Evolutionary conservation across 1,140 invertebrate genomes (phyloP), one percentile per base, ranked within the genome.

Genomic region (Amyelois transitella): DNA sequence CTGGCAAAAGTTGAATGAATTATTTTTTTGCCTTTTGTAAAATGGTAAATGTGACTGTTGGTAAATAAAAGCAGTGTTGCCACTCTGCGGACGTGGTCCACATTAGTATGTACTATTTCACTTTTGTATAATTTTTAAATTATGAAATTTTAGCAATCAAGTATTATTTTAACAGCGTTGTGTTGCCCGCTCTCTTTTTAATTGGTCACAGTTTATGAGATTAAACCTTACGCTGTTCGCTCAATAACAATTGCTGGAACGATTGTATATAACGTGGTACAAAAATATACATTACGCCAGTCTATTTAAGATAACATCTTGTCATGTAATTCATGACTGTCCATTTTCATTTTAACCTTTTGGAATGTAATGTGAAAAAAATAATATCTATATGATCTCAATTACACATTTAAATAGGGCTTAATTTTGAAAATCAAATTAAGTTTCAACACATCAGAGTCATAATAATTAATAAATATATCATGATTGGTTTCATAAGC

Each of bases 171-270:
- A 45, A 47, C 28, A 43, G 59, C 52, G 50, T 60, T 52, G 51
- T 59, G 50, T 48, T 48, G 21, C 55, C 24, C 49, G 61, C 62
- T 64, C 58, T 68, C 59, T 64, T 45, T 45, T 8, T 25, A n/a
- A 43, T 55, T 25, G 45, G 47, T 47, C 51, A 44, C 28, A 48
- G 32, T 38, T 14, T 14, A 43, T 21, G 38, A 43, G 8, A 10
- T 53, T 28, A 53, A n/a, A n/a, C n/a, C n/a, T n/a, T 56, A 56
- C 22, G 20, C 55, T 53, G 38, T 14, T 38, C 32, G 32, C n/a
- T 38, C 17, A 59, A 50, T 14, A 64, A 64, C 70, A 67, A 70
- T 77, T 73, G 70, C 75, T 72, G 72, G 66, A 68, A 38, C 32
- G 32, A 38, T 38, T 38, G 18, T 14, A 10, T 38, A 4, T 4